Evolutionary conservation across 1,140 invertebrate species (phyloP).

Genomic region (Steinernema feltiae): DNA sequence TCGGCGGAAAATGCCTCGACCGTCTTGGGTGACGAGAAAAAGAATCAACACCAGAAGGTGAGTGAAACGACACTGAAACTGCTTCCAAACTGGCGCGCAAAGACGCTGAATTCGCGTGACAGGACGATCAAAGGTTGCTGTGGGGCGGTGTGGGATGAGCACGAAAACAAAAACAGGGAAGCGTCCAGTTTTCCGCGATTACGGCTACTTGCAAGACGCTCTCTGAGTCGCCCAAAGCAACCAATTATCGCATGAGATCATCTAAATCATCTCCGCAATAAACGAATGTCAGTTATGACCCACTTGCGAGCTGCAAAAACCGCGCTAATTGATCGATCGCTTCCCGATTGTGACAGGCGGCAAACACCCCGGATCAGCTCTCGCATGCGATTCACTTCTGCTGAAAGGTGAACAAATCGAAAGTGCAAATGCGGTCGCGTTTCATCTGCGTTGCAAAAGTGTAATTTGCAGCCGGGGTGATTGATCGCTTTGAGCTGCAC

Average conservation of each 20-base stretch:
- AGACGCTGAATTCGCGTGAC: not conserved
- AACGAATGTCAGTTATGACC: too few species aligned
- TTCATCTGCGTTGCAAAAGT: too few species aligned
- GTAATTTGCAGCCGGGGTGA: not conserved
- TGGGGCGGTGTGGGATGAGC: not conserved
- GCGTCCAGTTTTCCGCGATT: too few species aligned
- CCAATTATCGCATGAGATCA: too few species aligned
- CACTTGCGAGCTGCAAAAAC: not conserved
- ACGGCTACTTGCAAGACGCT: too few species aligned
- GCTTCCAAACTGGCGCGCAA: too few species aligned
- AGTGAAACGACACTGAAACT: not conserved
- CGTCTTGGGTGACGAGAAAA: slow-evolving; percentile 15
- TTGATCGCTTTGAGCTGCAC: not conserved
- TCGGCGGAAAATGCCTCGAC: slow-evolving; percentile 6
- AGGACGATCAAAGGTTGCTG: not conserved
- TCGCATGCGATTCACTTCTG: too few species aligned
- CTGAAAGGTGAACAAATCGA: not conserved
- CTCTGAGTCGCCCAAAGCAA: not conserved
- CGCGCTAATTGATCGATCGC: not conserved
- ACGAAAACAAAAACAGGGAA: not conserved
- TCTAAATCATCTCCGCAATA: too few species aligned
- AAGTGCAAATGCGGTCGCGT: too few species aligned
- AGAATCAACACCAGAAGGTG: slow-evolving; percentile 9
- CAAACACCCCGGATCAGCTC: not conserved
- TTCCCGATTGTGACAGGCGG: not conserved